Base-by-base conservation (phyloP, 2,113 vertebrate genomes). In the Cephalopterus ornatus region DNA sequence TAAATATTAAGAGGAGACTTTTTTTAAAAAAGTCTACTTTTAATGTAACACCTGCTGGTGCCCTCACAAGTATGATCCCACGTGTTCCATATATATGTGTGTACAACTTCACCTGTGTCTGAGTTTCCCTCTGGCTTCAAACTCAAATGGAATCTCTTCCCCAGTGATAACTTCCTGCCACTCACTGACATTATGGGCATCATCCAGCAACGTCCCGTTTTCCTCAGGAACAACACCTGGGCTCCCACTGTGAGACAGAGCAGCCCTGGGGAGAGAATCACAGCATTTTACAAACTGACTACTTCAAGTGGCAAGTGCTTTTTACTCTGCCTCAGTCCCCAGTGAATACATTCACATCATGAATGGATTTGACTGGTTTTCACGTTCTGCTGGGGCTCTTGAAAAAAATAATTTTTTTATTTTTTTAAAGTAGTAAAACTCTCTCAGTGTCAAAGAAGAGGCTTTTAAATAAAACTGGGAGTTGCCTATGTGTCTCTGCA, bases 91-190 rank as follows among this genome's bases (percentile, higher is more conserved):
- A 47, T 0, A 42, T 0, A 1, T 78, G 15, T n/a, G 19, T 63
- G 46, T 58, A 39, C 86, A 75, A 95, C 35, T 53, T 95, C 98
- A 99, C 99, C 99, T 98, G 98, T 99, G 99, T 59, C 99, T 98
- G 53, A 99, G 98, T 76, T 99, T 99, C 96, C 99, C 99, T 49
- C 98, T 98, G 73, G 99, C 99, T 97, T 99, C 99, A 96, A 99
- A 99, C 96, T 99, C 99, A 97, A 99, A 99, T 0, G 99, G 99
- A 70, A 99, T 97, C 97, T 99, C 99, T 96, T 99, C 98, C 12
- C 99, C 99, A 0, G 99, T 99, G 85, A 98, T 98, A 52, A 99
- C 99, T 96, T 99, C 99, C 30, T 98, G 98, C 99, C 99, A 99
- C 79, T 99, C 99, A 80, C 99, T 99, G 70, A 99, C 98, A 13